Percentiles rank a stretch among this genome's conserved stretches.
Conservation (phyloP, 2,113 vertebrate species). For the Henicopernis longicauda region DNA sequence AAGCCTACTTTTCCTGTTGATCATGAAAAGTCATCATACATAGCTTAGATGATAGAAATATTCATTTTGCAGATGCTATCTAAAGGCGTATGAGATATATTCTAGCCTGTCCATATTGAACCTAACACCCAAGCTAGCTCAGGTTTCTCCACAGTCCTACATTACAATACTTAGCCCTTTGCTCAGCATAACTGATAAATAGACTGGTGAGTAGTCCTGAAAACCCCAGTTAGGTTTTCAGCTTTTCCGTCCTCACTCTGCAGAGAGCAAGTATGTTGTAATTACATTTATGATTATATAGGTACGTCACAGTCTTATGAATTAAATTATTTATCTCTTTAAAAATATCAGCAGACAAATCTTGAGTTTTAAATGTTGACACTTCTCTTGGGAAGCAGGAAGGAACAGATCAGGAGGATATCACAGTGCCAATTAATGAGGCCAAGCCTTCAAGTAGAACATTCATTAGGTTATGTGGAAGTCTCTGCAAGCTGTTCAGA, state of each 20-base stretch:
- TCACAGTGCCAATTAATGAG: slow-evolving; percentile 6
- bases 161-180: background rate
- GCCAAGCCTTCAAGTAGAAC: slow-evolving; percentile 25
- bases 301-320: background rate
- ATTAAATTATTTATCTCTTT: slow-evolving; percentile 25
- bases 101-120: background rate
- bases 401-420: slow-evolving; percentile 27
- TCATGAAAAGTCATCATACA: background rate
- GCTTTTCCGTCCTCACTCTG: background rate
- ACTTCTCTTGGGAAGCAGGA: slow-evolving; percentile 18
- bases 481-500: slow-evolving; percentile 35
- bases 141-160: background rate
- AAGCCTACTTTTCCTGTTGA: background rate
- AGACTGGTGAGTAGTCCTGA: background rate
- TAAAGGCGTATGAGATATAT: background rate
- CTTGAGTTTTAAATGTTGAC: slow-evolving; percentile 18
- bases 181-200: background rate
- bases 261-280: background rate
- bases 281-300: background rate
- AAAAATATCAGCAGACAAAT: slow-evolving; percentile 1
- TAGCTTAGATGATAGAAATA: background rate
- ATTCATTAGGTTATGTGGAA: slow-evolving; percentile 14
- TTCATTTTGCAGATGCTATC: background rate
- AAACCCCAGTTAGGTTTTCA: background rate
- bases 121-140: background rate